Evolutionary conservation across 1,140 invertebrate genomes (phyloP).

Genomic region (Drosophila nikananu): DNA sequence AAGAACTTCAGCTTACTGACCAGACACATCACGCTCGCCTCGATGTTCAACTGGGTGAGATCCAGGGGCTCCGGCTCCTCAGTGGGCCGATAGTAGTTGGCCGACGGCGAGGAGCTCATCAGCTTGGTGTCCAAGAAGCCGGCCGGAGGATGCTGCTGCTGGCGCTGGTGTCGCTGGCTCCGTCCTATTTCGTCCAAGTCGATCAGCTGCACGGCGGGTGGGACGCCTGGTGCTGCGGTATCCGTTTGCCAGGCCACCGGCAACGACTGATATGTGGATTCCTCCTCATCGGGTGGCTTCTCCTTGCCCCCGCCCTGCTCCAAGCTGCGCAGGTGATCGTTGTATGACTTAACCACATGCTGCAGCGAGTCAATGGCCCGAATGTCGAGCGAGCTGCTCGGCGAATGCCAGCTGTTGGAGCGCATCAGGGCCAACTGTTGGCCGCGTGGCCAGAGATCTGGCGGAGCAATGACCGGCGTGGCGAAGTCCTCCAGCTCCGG

Average conservation of each 20-base stretch:
- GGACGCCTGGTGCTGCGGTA: neutral
- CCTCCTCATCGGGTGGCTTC: neutral
- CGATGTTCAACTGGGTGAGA: conserved; percentile 94
- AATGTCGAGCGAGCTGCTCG: conserved; percentile 80
- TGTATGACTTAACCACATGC: conserved; percentile 78
- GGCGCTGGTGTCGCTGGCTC: too few species aligned
- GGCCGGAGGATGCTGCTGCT: conserved; percentile 47
- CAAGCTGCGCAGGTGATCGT: conserved; percentile 72
- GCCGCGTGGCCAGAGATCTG: conserved; percentile 87
- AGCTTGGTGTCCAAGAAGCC: conserved; percentile 90
- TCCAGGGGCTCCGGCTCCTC: conserved; percentile 96
- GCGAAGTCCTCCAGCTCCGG: conserved; percentile 91
- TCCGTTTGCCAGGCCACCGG: conserved; percentile 47
- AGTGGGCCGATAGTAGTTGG: conserved; percentile 92
- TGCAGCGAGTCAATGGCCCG: conserved; percentile 79
- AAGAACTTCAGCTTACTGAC: conserved; percentile 92
- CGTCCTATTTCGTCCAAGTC: conserved; percentile 65
- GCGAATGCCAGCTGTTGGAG: conserved; percentile 80
- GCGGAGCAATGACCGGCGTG: conserved; percentile 89
- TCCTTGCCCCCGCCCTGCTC: conserved; percentile 24
- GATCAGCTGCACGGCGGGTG: conserved; percentile 35
- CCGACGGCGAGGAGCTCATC: conserved; percentile 91
- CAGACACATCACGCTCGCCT: conserved; percentile 95
- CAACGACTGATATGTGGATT: conserved; percentile 79
- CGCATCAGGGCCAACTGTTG: conserved; percentile 69